Conservation (phyloP, 2,113 vertebrate genomes). For the Ctenomys sociabilis region DNA sequence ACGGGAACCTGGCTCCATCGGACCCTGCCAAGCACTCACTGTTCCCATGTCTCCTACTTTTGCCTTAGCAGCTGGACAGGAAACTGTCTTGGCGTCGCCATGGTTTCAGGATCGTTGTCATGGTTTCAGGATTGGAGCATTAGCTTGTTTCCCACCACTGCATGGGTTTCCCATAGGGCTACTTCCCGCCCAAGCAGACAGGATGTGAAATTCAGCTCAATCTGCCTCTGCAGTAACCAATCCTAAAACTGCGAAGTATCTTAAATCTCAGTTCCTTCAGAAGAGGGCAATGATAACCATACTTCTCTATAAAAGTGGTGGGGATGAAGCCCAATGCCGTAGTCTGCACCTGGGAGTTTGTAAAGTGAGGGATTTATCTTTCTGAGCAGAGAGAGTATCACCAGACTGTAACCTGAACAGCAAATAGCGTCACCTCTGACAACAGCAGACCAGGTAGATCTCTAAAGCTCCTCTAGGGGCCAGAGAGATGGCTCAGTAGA, state of each 20-base stretch:
- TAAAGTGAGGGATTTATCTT: background rate
- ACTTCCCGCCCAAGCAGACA: background rate
- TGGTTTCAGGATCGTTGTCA: slow-evolving; percentile 40
- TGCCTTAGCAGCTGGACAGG: background rate
- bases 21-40: background rate
- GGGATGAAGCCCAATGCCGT: background rate
- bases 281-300: background rate
- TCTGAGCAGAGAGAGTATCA: slow-evolving; percentile 24
- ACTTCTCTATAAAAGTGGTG: background rate
- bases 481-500: too few species aligned
- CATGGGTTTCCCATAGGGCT: background rate
- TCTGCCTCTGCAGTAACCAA: background rate
- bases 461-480: background rate
- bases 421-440: slow-evolving; percentile 5
- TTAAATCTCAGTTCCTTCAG: background rate
- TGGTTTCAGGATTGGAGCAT: background rate
- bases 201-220: slow-evolving; percentile 14
- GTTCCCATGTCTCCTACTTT: background rate
- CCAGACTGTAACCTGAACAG: background rate
- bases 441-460: background rate
- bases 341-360: background rate
- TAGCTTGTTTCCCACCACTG: background rate
- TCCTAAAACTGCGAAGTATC: background rate
- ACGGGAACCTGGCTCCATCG: too few species aligned
- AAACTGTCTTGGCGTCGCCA: background rate